A percentile compares a stretch with the other conserved stretches of the same genome.
These are phyloP conservation scores for Arctia plantaginis DNA, from an alignment of 2,888 invertebrate genomes.

Conservation along the genomic window DNA sequence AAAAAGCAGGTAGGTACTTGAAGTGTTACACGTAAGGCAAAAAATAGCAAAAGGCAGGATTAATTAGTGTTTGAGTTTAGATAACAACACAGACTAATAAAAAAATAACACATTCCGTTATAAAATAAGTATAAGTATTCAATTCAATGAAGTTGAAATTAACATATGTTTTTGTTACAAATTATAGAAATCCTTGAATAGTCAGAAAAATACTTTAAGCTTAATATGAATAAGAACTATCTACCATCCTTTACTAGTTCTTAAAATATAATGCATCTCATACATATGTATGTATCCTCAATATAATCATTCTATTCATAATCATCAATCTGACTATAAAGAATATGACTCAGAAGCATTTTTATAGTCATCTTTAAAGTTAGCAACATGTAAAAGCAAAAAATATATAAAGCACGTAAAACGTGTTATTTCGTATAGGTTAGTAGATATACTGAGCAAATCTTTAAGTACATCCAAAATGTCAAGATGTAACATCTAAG, in stretches of 20 bases:
- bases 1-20: not conserved
- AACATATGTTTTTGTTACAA: not conserved
- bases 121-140: not conserved
- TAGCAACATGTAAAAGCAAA: not conserved
- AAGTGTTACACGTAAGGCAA: not conserved
- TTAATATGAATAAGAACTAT: not conserved
- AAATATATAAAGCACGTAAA: conserved; percentile 26
- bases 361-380: not conserved
- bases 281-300: not conserved
- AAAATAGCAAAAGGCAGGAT: not conserved
- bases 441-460: conserved; percentile 18
- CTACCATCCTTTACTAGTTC: not conserved
- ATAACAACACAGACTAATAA: not conserved
- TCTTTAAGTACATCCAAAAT: conserved; percentile 45
- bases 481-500: conserved; percentile 55
- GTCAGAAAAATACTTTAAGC: not conserved
- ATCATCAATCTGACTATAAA: not conserved
- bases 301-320: not conserved
- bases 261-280: not conserved
- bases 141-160: not conserved
- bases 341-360: not conserved
- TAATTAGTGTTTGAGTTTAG: not conserved
- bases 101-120: not conserved
- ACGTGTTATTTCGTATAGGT: conserved; percentile 23
- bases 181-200: not conserved